phyloP scores from a whole-genome alignment of 2,888 invertebrate genomes.

The Eilema depressum region DNA sequence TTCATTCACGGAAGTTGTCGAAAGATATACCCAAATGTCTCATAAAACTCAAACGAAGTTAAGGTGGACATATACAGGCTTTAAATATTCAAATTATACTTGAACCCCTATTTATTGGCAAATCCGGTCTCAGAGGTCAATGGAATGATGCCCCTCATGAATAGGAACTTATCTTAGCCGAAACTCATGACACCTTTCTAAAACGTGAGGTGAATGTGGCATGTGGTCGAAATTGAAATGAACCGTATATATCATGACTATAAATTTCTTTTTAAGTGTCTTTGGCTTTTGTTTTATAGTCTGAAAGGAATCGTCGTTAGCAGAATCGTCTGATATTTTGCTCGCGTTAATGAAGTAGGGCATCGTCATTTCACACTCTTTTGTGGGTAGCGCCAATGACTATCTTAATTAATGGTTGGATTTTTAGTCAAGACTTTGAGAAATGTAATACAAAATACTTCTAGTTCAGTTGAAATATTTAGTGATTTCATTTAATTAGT shows the following conservation, averaged over 20 bases:
- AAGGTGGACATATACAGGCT: slow-evolving; percentile 47
- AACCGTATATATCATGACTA: slow-evolving; percentile 3
- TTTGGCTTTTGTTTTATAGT: not conserved
- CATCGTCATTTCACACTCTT: not conserved
- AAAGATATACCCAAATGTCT: not conserved
- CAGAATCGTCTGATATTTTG: slow-evolving; percentile 1
- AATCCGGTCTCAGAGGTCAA: slow-evolving; percentile 61
- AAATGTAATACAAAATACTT: not conserved
- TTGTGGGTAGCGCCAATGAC: not conserved
- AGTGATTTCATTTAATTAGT: not conserved
- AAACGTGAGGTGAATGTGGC: slow-evolving; percentile 32
- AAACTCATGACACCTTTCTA: slow-evolving; percentile 54
- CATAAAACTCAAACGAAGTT: slow-evolving; percentile 52
- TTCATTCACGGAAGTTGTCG: not conserved
- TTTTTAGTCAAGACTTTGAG: not conserved
- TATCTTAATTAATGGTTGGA: slow-evolving; percentile 1
- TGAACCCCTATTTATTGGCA: slow-evolving; percentile 56
- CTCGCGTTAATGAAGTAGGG: not conserved
- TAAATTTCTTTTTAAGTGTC: slow-evolving; percentile 5
- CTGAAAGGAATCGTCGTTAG: not conserved
- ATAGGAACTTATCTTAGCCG: slow-evolving; percentile 57
- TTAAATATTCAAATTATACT: slow-evolving; percentile 64
- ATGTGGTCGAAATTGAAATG: slow-evolving; percentile 3
- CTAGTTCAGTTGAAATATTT: not conserved
- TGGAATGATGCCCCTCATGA: slow-evolving; percentile 60